These are phyloP conservation scores for Pipistrellus nathusii DNA, from an alignment of 2,797 vertebrate genomes.

Conservation along the genomic window DNA sequence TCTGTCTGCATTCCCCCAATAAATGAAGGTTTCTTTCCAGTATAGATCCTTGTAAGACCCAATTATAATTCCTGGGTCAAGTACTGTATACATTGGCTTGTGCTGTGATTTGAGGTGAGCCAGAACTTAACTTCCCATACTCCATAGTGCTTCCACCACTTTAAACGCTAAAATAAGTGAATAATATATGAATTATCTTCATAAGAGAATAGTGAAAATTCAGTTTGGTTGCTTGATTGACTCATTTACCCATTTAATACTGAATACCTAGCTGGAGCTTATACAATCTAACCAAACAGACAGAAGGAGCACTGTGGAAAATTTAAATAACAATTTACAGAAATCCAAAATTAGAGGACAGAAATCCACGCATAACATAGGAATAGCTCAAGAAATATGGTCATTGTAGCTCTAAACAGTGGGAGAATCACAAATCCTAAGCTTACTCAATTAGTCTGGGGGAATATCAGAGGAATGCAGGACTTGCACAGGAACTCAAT, in stretches of 20 bases:
- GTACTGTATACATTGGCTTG: neutral
- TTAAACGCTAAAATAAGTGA: constrained; percentile 37
- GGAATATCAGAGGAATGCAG: neutral
- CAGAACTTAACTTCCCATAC: neutral
- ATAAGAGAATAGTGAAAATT: constrained; percentile 30
- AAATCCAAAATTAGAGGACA: neutral
- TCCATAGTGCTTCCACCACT: neutral
- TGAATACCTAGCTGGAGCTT: neutral
- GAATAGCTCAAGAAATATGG: neutral
- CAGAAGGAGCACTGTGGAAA: neutral
- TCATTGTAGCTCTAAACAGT: neutral
- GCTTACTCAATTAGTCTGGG: neutral
- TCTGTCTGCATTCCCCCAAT: neutral
- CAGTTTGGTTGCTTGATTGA: neutral
- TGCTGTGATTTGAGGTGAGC: neutral
- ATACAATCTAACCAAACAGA: neutral
- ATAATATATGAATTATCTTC: neutral
- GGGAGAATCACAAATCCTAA: neutral
- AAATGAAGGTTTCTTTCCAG: neutral
- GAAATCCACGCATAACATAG: neutral
- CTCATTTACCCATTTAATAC: neutral
- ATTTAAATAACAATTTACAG: neutral
- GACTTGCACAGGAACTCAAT: neutral
- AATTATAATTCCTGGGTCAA: neutral
- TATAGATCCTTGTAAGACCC: neutral